phyloP scores from a whole-genome alignment of 2,113 vertebrate species.

The Megalops atlanticus region DNA sequence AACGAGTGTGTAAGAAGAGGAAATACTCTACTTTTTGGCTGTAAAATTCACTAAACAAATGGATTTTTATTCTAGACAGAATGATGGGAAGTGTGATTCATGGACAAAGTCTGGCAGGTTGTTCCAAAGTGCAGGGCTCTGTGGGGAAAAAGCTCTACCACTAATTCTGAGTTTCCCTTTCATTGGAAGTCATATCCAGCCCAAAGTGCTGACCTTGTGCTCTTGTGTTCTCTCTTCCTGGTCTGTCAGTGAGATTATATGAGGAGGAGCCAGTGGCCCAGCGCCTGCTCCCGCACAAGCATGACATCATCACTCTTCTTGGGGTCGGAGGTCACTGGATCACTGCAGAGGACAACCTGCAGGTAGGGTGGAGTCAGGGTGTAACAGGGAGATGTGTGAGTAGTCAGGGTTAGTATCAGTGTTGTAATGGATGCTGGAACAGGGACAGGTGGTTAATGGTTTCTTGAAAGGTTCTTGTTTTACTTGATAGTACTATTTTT shows the following conservation, averaged over 20 bases:
- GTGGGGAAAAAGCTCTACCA: neutral
- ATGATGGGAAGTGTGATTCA: neutral
- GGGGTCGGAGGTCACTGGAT: constrained; percentile 89
- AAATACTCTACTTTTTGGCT: neutral
- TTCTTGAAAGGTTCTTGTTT: no score
- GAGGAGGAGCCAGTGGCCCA: constrained; percentile 66
- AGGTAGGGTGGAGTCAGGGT: constrained; percentile 69
- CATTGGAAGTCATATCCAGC: neutral
- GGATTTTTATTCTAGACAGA: neutral
- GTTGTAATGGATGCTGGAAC: no score
- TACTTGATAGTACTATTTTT: no score
- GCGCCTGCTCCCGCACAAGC: constrained; percentile 81
- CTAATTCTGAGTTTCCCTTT: no score
- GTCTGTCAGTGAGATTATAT: constrained; percentile 76
- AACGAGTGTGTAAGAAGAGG: no score
- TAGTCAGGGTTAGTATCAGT: no score
- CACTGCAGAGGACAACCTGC: constrained; percentile 83
- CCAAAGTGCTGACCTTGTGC: neutral
- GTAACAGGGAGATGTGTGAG: neutral
- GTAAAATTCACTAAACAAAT: neutral
- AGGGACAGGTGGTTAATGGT: no score
- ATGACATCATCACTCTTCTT: constrained; percentile 87
- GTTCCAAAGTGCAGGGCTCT: neutral
- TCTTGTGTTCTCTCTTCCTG: neutral
- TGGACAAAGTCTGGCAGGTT: neutral